Conservation (phyloP, 2,797 vertebrate genomes). For the Perodicticus potto region DNA sequence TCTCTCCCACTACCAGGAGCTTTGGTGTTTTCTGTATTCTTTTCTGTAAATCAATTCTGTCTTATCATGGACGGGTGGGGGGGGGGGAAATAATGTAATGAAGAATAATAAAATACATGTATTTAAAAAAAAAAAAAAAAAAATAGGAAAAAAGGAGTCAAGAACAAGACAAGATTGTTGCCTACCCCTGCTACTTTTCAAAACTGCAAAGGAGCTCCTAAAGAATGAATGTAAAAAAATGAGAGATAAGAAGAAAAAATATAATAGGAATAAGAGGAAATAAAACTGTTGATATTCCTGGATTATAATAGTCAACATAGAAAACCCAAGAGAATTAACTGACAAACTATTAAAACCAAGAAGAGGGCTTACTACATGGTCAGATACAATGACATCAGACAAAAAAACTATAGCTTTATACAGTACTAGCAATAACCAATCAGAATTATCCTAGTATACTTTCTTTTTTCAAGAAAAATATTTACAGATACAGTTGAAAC, state of each 20-base stretch:
- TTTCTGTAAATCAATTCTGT: no score
- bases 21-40: no score
- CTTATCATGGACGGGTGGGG: no score
- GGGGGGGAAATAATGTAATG: no score
- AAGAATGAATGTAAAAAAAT: neutral
- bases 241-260: neutral
- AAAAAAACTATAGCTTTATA: neutral
- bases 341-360: neutral
- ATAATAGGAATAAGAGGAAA: neutral
- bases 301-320: neutral
- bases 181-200: neutral
- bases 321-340: neutral
- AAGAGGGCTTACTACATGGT: neutral
- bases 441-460: neutral
- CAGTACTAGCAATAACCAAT: neutral
- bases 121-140: no score
- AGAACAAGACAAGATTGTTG: neutral
- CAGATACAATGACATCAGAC: neutral
- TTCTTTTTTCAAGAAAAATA: conserved; percentile 24
- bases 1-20: no score
- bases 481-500: neutral
- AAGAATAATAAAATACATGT: no score
- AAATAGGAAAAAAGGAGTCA: neutral
- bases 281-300: neutral
- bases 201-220: neutral